These are phyloP conservation scores for Phalanger gymnotis DNA, from an alignment of 2,797 vertebrate species.

Conservation along the genomic window DNA sequence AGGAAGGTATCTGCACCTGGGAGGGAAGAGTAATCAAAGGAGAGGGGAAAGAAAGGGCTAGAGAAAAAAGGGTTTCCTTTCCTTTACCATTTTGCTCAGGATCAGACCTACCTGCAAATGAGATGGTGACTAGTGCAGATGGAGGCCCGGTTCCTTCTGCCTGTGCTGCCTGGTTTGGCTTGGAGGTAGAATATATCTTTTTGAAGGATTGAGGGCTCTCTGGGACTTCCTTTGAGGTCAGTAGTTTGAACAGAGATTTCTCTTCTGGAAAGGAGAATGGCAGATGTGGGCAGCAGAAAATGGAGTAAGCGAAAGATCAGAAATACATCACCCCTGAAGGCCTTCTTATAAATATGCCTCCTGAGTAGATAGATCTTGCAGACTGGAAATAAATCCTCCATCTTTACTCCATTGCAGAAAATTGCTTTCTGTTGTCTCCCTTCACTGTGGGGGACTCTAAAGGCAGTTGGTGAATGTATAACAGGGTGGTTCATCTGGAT, in stretches of 20 bases:
- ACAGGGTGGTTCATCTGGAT: neutral
- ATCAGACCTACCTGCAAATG: neutral
- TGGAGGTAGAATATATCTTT: neutral
- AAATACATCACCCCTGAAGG: slow-evolving; percentile 53
- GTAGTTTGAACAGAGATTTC: slow-evolving; percentile 62
- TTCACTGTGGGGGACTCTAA: neutral
- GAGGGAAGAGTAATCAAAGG: neutral
- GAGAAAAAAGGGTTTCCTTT: neutral
- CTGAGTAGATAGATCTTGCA: neutral
- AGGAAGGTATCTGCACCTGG: neutral
- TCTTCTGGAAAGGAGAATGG: slow-evolving; percentile 67
- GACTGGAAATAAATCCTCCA: slow-evolving; percentile 54
- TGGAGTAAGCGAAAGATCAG: neutral
- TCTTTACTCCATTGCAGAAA: neutral
- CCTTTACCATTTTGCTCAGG: neutral
- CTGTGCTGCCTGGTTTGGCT: slow-evolving; percentile 28
- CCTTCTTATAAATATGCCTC: slow-evolving; percentile 58
- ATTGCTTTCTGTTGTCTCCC: neutral
- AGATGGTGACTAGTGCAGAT: neutral
- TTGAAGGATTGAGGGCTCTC: slow-evolving; percentile 2
- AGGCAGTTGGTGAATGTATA: neutral
- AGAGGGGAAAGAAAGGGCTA: neutral
- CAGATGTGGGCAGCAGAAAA: slow-evolving; percentile 26
- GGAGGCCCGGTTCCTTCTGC: neutral
- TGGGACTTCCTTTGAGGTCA: slow-evolving; percentile 49